Conservation (phyloP, 2,113 vertebrate genomes). For the Ondatra zibethicus region DNA sequence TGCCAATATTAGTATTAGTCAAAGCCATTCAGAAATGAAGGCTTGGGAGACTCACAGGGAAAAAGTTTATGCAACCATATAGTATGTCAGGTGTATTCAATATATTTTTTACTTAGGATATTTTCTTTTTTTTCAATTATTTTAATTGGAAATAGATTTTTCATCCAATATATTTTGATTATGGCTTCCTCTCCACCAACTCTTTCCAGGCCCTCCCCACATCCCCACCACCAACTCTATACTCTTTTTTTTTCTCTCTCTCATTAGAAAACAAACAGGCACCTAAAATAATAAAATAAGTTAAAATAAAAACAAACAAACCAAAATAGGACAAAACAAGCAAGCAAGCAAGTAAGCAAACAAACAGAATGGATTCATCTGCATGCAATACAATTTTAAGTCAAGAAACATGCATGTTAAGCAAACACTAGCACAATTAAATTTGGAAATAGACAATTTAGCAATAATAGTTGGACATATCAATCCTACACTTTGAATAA, state of each 20-base stretch:
- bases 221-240: neutral
- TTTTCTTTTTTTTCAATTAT: neutral
- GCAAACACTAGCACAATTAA: constrained; percentile 32
- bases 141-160: neutral
- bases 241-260: neutral
- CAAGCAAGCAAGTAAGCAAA: neutral
- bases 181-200: neutral
- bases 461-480: constrained; percentile 2
- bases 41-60: neutral
- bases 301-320: neutral
- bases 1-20: neutral
- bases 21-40: neutral
- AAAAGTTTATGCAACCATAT: neutral
- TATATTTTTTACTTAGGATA: neutral
- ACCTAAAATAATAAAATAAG: neutral
- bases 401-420: neutral
- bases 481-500: constrained; percentile 44
- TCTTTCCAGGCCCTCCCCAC: neutral
- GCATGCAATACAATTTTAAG: neutral
- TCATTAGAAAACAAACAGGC: neutral
- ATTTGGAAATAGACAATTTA: constrained; percentile 31
- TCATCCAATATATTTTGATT: neutral
- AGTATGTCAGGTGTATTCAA: neutral
- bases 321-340: neutral
- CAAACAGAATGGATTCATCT: neutral